Evolutionary conservation across 2,797 vertebrate genomes (phyloP).

Genomic region (Rhabdomys pumilio): DNA sequence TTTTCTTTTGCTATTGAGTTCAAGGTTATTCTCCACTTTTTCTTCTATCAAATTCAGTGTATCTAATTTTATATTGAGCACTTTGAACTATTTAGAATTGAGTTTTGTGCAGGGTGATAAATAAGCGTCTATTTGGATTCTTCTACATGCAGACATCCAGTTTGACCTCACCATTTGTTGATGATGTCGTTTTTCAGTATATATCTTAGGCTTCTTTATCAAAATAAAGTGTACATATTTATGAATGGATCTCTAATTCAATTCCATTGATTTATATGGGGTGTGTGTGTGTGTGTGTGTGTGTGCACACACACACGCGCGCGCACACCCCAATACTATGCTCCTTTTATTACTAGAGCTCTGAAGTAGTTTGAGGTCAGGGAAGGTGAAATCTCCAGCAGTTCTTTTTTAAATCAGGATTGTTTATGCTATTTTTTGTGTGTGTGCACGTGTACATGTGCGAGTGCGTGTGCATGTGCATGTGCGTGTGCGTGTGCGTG

Average conservation of each 20-base stretch:
- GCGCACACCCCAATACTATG: background rate
- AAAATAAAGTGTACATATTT: background rate
- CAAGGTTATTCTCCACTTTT: background rate
- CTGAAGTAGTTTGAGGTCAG: background rate
- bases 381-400: background rate
- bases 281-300: too few relatives aligned
- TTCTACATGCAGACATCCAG: background rate
- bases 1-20: background rate
- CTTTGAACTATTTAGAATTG: background rate
- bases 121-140: background rate
- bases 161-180: background rate
- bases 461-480: background rate
- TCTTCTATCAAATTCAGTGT: background rate
- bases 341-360: background rate
- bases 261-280: background rate
- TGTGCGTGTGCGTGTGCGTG: too few relatives aligned
- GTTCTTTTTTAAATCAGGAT: background rate
- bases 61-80: background rate
- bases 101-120: background rate
- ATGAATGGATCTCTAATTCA: background rate
- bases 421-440: background rate
- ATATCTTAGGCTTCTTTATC: background rate
- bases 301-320: background rate
- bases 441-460: background rate
- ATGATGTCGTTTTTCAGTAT: too few relatives aligned